These are phyloP conservation scores for Eudyptes chrysolophus DNA, from an alignment of 2,113 vertebrate species.

Conservation along the genomic window DNA sequence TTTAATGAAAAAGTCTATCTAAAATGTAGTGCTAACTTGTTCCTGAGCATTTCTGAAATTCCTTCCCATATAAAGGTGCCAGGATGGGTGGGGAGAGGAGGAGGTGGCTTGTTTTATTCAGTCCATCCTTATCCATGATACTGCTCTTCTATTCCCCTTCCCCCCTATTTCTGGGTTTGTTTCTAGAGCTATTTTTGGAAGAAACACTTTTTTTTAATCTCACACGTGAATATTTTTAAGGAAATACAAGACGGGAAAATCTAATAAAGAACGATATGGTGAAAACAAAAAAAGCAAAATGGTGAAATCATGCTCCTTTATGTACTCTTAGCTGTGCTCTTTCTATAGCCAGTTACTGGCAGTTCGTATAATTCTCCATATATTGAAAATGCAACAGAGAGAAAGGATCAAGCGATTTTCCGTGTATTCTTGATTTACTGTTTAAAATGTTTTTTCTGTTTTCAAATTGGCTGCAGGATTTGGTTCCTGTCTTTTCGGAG, in stretches of 20 bases:
- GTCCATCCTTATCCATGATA: background rate
- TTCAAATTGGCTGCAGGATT: background rate
- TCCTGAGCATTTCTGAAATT: conserved; percentile 23
- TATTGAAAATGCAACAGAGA: background rate
- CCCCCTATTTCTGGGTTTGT: background rate
- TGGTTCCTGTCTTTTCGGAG: background rate
- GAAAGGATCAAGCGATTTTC: background rate
- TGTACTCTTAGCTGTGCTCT: background rate
- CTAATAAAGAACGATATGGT: background rate
- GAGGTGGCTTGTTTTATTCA: background rate
- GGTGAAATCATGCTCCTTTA: background rate
- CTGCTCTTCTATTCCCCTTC: background rate
- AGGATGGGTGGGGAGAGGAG: background rate
- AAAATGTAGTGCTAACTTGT: background rate
- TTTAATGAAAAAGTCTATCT: background rate
- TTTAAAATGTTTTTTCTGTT: background rate
- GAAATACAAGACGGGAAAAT: background rate
- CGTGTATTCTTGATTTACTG: background rate
- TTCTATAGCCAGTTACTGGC: background rate
- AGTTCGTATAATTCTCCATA: background rate
- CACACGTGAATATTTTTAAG: background rate
- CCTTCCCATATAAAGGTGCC: background rate
- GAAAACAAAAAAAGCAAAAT: background rate
- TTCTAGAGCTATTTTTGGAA: background rate
- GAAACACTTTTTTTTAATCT: background rate